Evolutionary conservation across 2,888 invertebrate species (phyloP), one percentile per base, ranked within the genome.

Genomic region (Beris chalybata): DNA sequence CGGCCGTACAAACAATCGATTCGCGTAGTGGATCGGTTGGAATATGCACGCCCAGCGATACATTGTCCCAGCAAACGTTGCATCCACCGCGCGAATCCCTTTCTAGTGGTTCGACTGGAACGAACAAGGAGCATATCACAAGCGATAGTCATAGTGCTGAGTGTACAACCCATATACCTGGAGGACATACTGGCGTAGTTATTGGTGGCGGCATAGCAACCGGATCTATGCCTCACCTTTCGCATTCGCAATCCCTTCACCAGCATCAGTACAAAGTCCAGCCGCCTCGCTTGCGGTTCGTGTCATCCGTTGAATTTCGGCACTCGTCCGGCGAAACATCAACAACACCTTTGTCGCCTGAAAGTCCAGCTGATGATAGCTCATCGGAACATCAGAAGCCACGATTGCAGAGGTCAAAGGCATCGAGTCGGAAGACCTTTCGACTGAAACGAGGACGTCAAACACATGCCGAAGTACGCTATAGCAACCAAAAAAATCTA

Each of bases 391-490:
- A 76, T 79, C 84, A 73, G 78, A 83, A 79, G 82, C 85, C 76
- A 43, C 84, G 94, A 4, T 84, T 97, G 66, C 97, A 97, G 77
- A 86, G 97, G 22, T 90, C 95, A 64, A 96, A 95, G 81, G 95
- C 94, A 44, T 95, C 94, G 76, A 96, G 95, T 74, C 87, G 96
- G 74, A 95, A 94, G 81, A 96, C 96, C 0, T 97, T 97, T 82
- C 88, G 95, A 69, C 85, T 93, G 69, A 85, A 92, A 71, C 90
- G 92, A 77, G 91, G 91, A 77, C 85, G 91, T 74, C 88, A 85
- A 75, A 87, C 82, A 66, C 87, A 87, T 71, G 85, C 87, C 50
- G 91, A 92, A 80, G 90, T 90, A 79, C 78, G 22, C 38, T 13
- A 6, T 58, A 30, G 32, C 29, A 15, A 30, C 4, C 30, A 52